Conservation (phyloP, 2,797 vertebrate species). For the Fringilla coelebs region DNA sequence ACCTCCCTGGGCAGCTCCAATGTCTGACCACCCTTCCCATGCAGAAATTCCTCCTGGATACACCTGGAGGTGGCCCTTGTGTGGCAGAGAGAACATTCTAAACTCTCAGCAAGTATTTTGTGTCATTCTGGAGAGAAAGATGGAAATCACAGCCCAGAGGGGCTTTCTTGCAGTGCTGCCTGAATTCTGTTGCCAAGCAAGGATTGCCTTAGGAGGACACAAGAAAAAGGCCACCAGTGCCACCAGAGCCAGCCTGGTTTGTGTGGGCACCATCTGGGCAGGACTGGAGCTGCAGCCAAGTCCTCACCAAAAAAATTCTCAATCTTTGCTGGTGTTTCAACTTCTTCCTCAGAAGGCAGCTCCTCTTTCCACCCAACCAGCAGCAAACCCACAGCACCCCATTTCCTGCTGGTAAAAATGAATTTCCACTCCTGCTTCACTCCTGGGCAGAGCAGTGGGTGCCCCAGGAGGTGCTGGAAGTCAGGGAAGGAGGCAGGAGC, state of each 20-base stretch:
- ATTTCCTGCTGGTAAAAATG: not conserved
- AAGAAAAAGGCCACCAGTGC: not conserved
- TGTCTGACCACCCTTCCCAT: not conserved
- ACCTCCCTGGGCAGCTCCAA: not conserved
- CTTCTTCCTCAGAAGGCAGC: not conserved
- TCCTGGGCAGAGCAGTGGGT: not conserved
- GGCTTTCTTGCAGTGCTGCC: not conserved
- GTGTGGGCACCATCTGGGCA: not conserved
- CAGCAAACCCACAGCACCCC: not conserved
- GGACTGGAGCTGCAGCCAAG: not conserved
- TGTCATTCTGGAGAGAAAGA: not conserved
- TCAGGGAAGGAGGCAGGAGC: not conserved
- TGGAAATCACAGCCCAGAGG: not conserved
- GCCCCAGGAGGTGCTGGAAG: not conserved
- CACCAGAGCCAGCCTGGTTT: not conserved
- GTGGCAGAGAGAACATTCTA: rapidly evolving
- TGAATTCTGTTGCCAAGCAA: not conserved
- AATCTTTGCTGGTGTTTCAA: rapidly evolving
- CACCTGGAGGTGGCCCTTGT: not conserved
- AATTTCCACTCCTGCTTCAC: rapidly evolving
- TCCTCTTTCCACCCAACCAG: not conserved
- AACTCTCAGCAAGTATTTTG: rapidly evolving
- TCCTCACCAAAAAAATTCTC: not conserved
- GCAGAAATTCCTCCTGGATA: not conserved
- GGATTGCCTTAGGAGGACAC: not conserved